Percentiles rank a stretch among this genome's conserved stretches.
Evolutionary conservation across 2,797 vertebrate species (phyloP).

Genomic region (Chaenodraco wilsoni): DNA sequence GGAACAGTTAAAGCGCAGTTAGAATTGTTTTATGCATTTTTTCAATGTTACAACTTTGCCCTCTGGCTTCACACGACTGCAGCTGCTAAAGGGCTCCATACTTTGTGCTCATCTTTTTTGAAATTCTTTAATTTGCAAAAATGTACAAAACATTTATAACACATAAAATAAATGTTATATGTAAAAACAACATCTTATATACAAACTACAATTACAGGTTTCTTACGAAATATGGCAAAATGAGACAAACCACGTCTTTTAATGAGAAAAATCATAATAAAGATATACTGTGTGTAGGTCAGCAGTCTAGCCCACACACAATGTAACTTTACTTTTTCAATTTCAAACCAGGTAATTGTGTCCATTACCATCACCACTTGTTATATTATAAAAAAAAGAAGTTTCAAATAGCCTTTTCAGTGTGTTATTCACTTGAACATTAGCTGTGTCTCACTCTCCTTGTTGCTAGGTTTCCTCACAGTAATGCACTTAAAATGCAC

Average conservation of each 20-base stretch:
- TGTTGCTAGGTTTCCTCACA: constrained; percentile 28
- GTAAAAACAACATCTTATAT: background rate
- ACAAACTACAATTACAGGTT: background rate
- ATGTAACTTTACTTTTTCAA: background rate
- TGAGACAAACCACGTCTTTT: background rate
- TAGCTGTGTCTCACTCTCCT: constrained; percentile 7
- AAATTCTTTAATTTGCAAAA: background rate
- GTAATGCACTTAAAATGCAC: constrained; percentile 19
- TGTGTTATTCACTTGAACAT: constrained; percentile 11
- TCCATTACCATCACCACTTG: background rate
- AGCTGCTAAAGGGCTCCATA: background rate
- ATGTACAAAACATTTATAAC: too few species aligned
- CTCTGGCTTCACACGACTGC: constrained; percentile 8
- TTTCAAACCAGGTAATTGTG: background rate
- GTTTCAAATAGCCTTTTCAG: constrained; percentile 11
- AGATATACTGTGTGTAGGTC: background rate
- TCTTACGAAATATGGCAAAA: background rate
- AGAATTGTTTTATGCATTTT: constrained; percentile 25
- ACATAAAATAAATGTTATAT: too few species aligned
- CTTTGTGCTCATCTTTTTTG: constrained; percentile 12
- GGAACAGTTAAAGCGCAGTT: constrained; percentile 19
- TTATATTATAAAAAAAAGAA: constrained; percentile 9
- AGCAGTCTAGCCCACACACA: background rate
- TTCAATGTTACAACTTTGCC: constrained; percentile 25
- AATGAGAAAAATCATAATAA: background rate